Base-by-base conservation (phyloP, 2,888 invertebrate genomes). In the Oegoconia quadripuncta region DNA sequence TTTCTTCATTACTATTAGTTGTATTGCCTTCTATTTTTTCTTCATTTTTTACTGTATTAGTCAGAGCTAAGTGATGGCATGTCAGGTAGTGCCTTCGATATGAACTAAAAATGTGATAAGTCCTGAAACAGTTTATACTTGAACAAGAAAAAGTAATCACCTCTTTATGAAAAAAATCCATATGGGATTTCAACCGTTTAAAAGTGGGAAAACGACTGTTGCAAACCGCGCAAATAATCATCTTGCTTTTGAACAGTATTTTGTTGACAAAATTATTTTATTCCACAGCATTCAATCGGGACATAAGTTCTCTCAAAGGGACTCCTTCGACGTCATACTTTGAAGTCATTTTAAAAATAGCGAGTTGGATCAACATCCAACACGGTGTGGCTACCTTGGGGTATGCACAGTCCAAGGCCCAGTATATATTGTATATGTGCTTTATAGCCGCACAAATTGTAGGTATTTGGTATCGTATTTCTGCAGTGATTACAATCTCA, bases 51-150 rank as follows among this genome's bases (percentile, higher is more conserved):
- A n/a, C n/a, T n/a, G n/a, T n/a, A n/a, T n/a, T n/a, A n/a, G n/a
- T n/a, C n/a, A n/a, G n/a, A n/a, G n/a, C n/a, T n/a, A n/a, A 16
- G 7, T 20, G 12, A 32, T 22, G 22, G 12, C 15, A 23, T 23
- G 27, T 36, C 27, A 36, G 12, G 33, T 36, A 41, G 17, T 36
- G 36, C 20, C 36, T 26, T 29, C 36, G 18, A 29, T 41, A 36
- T 2, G 41, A 41, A 36, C 18, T 33, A 23, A 41, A 41, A 6
- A 37, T 17, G 7, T 33, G 27, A 37, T 18, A 37, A 16, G 17
- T 14, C 12, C 33, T 33, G 6, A 27, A 33, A 18, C 36, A 33
- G 12, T 20, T 16, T 28, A 23, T 6, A 22, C 16, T 31, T 36
- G 23, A 27, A 41, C 36, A 41, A 32, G 36, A 37, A 33, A 18